Percentiles rank a stretch among this genome's conserved stretches.
These are phyloP conservation scores for Haliaeetus vocifer DNA, from an alignment of 2,797 vertebrate genomes.

Conservation along the genomic window DNA sequence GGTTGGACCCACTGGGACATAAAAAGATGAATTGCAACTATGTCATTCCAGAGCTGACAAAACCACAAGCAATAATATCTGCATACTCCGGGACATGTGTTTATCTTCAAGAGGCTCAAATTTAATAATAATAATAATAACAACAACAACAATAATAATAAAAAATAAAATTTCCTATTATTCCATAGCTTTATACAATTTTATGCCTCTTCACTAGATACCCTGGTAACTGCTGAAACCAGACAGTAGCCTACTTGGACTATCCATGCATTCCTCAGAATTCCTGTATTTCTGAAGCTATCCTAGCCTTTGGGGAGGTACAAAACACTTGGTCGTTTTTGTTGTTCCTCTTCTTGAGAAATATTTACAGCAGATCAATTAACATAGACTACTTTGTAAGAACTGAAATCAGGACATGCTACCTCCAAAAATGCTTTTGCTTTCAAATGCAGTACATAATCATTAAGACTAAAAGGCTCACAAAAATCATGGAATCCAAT, in stretches of 20 bases:
- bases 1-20: background rate
- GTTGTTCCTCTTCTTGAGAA: background rate
- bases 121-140: background rate
- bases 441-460: background rate
- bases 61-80: background rate
- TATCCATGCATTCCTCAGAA: background rate
- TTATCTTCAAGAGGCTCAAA: background rate
- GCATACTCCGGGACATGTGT: rapidly evolving
- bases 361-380: background rate
- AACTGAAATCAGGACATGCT: background rate
- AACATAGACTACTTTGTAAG: background rate
- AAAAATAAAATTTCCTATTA: background rate
- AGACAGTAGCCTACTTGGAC: background rate
- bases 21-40: background rate
- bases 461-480: background rate
- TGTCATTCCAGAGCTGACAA: background rate
- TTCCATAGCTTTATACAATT: background rate
- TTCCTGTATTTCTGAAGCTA: background rate
- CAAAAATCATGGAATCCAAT: background rate
- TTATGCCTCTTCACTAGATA: background rate
- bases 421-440: background rate
- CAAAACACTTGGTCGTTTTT: background rate
- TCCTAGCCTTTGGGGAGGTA: background rate
- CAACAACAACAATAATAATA: background rate
- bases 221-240: background rate